These are phyloP conservation scores for Trachelus iudaicus DNA, from an alignment of 2,888 invertebrate genomes.

Conservation along the genomic window DNA sequence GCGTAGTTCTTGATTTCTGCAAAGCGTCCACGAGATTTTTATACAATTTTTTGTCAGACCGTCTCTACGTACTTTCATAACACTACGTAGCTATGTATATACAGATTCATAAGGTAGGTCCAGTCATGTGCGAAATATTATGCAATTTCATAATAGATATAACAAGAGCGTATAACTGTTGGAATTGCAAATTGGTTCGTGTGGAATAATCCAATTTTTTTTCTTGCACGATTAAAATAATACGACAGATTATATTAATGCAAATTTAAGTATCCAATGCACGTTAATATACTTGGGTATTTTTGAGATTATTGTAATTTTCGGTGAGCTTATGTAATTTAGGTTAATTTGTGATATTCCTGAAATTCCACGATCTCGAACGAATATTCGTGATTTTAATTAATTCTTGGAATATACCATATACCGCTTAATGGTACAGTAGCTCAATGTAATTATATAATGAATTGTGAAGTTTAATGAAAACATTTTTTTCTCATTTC, in stretches of 20 bases:
- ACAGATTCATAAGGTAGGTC: neutral
- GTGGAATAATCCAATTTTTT: neutral
- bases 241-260: neutral
- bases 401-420: neutral
- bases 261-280: neutral
- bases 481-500: neutral
- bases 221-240: neutral
- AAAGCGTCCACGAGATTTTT: neutral
- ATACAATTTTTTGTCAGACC: neutral
- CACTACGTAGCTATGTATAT: neutral
- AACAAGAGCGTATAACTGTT: neutral
- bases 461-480: neutral
- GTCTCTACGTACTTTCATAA: neutral
- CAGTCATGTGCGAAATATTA: neutral
- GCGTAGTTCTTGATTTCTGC: neutral
- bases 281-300: neutral
- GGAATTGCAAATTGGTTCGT: neutral
- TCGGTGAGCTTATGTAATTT: neutral
- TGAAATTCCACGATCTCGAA: too few species aligned
- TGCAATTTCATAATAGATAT: neutral
- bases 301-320: neutral
- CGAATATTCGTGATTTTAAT: neutral
- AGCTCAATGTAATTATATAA: neutral
- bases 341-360: neutral
- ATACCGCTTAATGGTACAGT: neutral